Percentiles rank a stretch among this genome's conserved stretches.
phyloP scores from a whole-genome alignment of 64 coral and sea anemone genomes.

The Montipora capricornis region DNA sequence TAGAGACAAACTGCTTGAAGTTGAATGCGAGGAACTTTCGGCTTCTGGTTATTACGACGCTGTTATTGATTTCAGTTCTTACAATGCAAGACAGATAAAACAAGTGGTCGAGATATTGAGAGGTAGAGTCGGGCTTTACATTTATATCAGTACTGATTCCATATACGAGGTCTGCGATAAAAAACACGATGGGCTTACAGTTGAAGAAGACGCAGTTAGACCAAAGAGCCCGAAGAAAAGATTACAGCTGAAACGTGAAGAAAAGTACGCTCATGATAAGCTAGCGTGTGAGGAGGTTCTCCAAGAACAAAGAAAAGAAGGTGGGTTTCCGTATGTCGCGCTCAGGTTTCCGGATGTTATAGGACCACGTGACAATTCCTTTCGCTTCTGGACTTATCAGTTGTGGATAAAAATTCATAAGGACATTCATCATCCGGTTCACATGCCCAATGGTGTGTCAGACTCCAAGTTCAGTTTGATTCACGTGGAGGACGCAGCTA shows the following conservation, averaged over 20 bases:
- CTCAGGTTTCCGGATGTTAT: conserved; percentile 93
- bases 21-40: conserved; percentile 88
- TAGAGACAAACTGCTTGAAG: conserved; percentile 76
- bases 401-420: conserved; percentile 93
- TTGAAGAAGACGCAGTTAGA: conserved; percentile 86
- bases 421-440: conserved; percentile 80
- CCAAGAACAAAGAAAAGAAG: conserved; percentile 58
- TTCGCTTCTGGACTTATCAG: conserved; percentile 98
- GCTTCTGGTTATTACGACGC: conserved; percentile 85
- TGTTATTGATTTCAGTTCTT: conserved; percentile 95
- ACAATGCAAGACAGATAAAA: conserved; percentile 76
- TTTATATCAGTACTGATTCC: conserved; percentile 93
- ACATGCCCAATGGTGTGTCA: conserved; percentile 79
- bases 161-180: conserved; percentile 93
- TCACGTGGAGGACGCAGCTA: conserved; percentile 91
- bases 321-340: conserved; percentile 89
- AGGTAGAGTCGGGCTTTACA: conserved; percentile 86
- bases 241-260: conserved; percentile 68
- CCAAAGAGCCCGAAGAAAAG: conserved; percentile 76
- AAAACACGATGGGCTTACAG: conserved; percentile 61
- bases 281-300: conserved; percentile 94
- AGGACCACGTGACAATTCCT: conserved; percentile 92
- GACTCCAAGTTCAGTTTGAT: conserved; percentile 87
- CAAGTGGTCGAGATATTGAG: conserved; percentile 76
- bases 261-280: conserved; percentile 93